Base-by-base conservation (phyloP, 2,888 invertebrate species). In the Corythucha ciliata region DNA sequence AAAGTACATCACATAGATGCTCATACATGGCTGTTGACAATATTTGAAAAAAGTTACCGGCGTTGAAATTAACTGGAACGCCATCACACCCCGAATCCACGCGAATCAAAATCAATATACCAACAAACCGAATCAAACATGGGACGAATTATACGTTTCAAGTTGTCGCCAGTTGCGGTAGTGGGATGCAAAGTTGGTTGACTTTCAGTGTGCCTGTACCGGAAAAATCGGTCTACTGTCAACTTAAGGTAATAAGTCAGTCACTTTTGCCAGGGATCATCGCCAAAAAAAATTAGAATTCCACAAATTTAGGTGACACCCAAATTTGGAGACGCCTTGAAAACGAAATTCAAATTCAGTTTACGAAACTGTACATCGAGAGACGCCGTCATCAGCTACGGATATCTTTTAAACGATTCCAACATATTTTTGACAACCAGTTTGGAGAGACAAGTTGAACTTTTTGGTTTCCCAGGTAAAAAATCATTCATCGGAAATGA, bases 171-270 rank as follows among this genome's bases (percentile, higher is more conserved):
- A 34, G 46, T 21, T 51, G 51, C 24, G 45, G 37, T 10, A 39
- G 36, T 25, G 8, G 8, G 8, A 14, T 51, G 20, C 51, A 45
- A 26, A 41, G 41, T 12, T 51, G 37, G 49, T 21, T 49, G 29
- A 29, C 16, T 8, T 49, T 40, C 24, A 29, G 33, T 2, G 22
- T 49, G 24, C 41, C 49, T 22, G 14, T 49, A 2, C 49, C 49
- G 16, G 24, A 49, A 32, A 40, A 40, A 16, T 49, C 49, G 3
- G 14, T 25, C 4, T 20, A 6, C 14, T 49, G 49, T 20, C 32
- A 41, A 18, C 41, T 49, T 16, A 32, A 41, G 3, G 49, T 49
- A 49, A 49, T n/a, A n/a, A n/a, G n/a, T n/a, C n/a, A n/a, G n/a
- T n/a, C n/a, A n/a, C n/a, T n/a, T n/a, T n/a, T n/a, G n/a, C n/a